A percentile compares a stretch with the other conserved stretches of the same genome.
Evolutionary conservation across 2,113 vertebrate species (phyloP).

Genomic region (Empidonax traillii): DNA sequence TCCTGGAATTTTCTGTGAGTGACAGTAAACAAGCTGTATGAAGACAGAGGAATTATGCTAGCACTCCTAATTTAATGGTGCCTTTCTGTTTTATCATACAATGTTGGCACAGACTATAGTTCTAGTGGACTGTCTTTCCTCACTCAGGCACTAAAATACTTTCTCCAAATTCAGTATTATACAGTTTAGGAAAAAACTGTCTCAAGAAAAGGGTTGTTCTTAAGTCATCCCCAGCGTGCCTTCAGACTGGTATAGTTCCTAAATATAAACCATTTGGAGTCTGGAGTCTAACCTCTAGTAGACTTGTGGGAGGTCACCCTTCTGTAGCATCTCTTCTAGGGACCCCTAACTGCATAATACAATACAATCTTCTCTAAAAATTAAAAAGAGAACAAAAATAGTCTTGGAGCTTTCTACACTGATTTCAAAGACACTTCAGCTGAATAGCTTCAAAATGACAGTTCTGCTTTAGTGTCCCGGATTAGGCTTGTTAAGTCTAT

Average conservation of each 20-base stretch:
- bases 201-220: neutral
- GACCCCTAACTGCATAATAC: neutral
- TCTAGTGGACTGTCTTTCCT: neutral
- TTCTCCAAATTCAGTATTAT: neutral
- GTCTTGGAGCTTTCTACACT: conserved; percentile 24
- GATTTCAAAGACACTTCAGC: conserved; percentile 54
- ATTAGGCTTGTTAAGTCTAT: conserved; percentile 16
- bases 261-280: neutral
- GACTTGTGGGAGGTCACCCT: neutral
- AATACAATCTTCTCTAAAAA: neutral
- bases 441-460: conserved; percentile 44
- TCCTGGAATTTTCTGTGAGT: neutral
- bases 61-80: neutral
- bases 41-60: neutral
- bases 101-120: neutral
- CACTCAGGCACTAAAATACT: neutral
- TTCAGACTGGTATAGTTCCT: neutral
- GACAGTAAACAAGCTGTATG: neutral
- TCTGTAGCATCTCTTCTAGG: neutral
- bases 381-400: conserved; percentile 32
- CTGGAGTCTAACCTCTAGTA: neutral
- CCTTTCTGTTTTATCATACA: neutral
- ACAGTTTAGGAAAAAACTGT: neutral
- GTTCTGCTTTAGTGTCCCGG: conserved; percentile 19
- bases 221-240: neutral